Evolutionary conservation across 92 coral and sea anemone species (phyloP).

Genomic region (Parazoanthus atlanticus): DNA sequence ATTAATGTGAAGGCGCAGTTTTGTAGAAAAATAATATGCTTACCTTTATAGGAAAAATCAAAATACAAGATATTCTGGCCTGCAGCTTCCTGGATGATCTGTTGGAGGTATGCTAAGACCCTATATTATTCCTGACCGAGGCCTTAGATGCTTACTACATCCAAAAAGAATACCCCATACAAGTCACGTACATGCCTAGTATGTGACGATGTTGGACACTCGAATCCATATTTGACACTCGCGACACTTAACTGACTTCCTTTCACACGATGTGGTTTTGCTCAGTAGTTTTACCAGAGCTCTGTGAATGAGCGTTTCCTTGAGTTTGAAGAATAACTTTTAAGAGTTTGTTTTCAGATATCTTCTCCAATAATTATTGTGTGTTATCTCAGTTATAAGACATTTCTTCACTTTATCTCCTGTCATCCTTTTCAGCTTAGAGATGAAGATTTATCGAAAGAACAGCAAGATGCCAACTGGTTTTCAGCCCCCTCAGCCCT

Average conservation of each 20-base stretch:
- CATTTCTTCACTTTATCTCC: background rate
- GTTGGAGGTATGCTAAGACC: conserved; percentile 69
- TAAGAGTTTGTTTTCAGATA: background rate
- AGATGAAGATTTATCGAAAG: conserved; percentile 96
- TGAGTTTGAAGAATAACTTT: no score
- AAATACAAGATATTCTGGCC: conserved; percentile 97
- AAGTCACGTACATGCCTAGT: background rate
- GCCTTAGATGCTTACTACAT: background rate
- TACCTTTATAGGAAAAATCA: conserved; percentile 77
- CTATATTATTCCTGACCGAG: background rate
- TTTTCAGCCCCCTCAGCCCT: conserved; percentile 99
- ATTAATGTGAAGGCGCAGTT: background rate
- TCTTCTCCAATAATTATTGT: background rate
- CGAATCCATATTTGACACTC: no score
- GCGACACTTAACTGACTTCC: no score
- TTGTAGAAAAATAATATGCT: background rate
- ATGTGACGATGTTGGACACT: no score
- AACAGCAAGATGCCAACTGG: conserved; percentile 99
- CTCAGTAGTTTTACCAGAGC: no score
- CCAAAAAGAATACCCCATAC: background rate
- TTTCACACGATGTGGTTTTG: no score
- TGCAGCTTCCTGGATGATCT: conserved; percentile 98
- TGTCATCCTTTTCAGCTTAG: conserved; percentile 64
- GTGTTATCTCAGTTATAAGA: background rate
- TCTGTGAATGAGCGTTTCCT: no score